Base-by-base conservation (phyloP, 1,140 invertebrate genomes). In the Wasmannia auropunctata region DNA sequence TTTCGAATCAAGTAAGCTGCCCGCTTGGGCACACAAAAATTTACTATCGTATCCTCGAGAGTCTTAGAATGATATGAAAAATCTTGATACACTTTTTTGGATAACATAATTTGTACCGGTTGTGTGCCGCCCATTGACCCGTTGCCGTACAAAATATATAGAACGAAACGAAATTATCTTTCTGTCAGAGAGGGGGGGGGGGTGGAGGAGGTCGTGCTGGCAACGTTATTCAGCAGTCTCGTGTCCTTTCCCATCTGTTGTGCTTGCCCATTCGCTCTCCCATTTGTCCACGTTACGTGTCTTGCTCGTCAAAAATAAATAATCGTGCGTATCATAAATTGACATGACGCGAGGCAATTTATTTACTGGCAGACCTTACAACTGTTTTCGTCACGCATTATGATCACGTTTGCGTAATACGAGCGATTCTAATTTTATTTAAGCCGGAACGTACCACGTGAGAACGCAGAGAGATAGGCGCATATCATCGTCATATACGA, bases 131-230 rank as follows among this genome's bases (percentile, higher is more conserved):
- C 7, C 34, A 56, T 81, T 56, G 16, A 81, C 19, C 16, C 63
- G 16, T 1, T n/a, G n/a, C 7, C 16, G 3, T 1, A 16, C 14
- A 56, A 46, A 72, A 58, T 25, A 6, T 40, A 40, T 11, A 70
- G 25, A 54, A 54, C 10, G 5, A 40, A 70, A 77, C 16, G n/a
- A n/a, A n/a, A 46, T 22, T 11, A 40, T 58, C 3, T 56, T 75
- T 28, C 86, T 88, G 87, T 43, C 74, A 80, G 16, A 87, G 54
- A 58, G 5, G n/a, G n/a, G n/a, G n/a, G n/a, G n/a, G n/a, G n/a
- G n/a, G n/a, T n/a, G n/a, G n/a, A n/a, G n/a, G n/a, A n/a, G n/a
- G n/a, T n/a, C n/a, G n/a, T 43, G 40, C 8, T 34, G 28, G 51
- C 46, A 34, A 54, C 43, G 14, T 67, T 49, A 63, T 22, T 58